These are phyloP conservation scores for Branchinecta lindahli DNA, from an alignment of 1,140 invertebrate species.

Conservation along the genomic window DNA sequence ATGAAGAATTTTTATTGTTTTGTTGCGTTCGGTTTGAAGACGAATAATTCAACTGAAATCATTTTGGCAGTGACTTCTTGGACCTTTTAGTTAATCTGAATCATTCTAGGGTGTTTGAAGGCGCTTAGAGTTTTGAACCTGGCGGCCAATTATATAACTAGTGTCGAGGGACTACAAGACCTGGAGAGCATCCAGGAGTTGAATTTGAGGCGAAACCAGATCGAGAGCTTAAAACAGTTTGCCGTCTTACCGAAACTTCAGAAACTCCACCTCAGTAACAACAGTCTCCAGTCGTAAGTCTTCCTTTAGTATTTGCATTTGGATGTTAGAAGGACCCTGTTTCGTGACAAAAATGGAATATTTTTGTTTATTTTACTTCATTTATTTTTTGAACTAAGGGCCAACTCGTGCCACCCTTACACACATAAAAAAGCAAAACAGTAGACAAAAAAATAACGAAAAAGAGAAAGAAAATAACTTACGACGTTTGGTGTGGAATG, in stretches of 20 bases:
- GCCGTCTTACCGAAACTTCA: constrained; percentile 14
- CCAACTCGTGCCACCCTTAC: not conserved
- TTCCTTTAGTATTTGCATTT: too few species aligned
- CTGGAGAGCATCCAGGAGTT: constrained; percentile 17
- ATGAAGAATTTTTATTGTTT: too few species aligned
- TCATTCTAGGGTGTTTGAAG: too few species aligned
- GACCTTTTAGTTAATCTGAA: too few species aligned
- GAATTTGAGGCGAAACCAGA: constrained; percentile 18
- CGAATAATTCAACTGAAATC: too few species aligned
- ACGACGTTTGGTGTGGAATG: too few species aligned
- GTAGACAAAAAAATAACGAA: not conserved
- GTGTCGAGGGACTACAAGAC: constrained; percentile 15
- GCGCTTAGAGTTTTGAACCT: constrained; percentile 19
- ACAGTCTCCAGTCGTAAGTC: constrained; percentile 16
- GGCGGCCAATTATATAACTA: constrained; percentile 19
- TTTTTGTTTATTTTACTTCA: constrained; percentile 13
- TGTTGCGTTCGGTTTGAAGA: too few species aligned
- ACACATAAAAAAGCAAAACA: not conserved
- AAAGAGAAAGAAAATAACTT: constrained; percentile 6
- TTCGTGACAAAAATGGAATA: not conserved
- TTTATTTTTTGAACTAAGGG: not conserved
- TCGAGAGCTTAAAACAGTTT: constrained; percentile 11
- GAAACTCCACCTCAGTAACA: constrained; percentile 18
- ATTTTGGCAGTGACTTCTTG: too few species aligned
- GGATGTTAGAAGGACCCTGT: too few species aligned